Base-by-base conservation (phyloP, 2,888 invertebrate genomes). In the Eupelmus urozonus region DNA sequence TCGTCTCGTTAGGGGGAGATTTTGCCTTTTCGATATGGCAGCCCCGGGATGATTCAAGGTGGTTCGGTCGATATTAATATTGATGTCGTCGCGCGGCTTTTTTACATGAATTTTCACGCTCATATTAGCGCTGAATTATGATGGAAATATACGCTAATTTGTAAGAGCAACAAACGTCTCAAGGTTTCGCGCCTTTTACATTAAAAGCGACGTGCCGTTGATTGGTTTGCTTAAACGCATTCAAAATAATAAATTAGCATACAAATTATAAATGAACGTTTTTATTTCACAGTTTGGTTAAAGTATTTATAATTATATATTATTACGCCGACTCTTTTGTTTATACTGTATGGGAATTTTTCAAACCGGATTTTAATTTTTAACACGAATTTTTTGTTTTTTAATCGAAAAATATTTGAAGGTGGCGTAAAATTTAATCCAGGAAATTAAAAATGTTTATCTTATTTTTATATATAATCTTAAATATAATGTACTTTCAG, bases 61-160 rank as follows among this genome's bases (percentile, higher is more conserved):
- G 72, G 57, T 78, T 72, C 34, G 62, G 72, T 73, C 59, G 57
- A 66, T 72, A 73, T 78, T 78, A 73, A 78, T 73, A 73, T 67
- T 57, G 72, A 72, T 62, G 78, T 55, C 29, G 53, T 66, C 71
- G 27, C 60, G 66, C 4, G 27, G 25, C 3, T 71, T 78, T 73
- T 67, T 62, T 53, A 55, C 69, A 23, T 67, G 69, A 69, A 70
- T 74, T 78, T 74, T 78, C 74, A 59, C 70, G 65, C 74, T 63
- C 42, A 23, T 49, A 70, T 78, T 74, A 74, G 57, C 78, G 42
- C 63, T 65, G 78, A 78, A 73, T 73, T 67, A 67, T 40, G 63
- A 74, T 74, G 69, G 55, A 69, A 63, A 63, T 49, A 25, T 34
- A 42, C 55, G 65, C 25, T 57, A 59, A 59, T 70, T 71, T 63